Conservation (phyloP, 2,797 vertebrate genomes). For the Sebastes steindachneri region DNA sequence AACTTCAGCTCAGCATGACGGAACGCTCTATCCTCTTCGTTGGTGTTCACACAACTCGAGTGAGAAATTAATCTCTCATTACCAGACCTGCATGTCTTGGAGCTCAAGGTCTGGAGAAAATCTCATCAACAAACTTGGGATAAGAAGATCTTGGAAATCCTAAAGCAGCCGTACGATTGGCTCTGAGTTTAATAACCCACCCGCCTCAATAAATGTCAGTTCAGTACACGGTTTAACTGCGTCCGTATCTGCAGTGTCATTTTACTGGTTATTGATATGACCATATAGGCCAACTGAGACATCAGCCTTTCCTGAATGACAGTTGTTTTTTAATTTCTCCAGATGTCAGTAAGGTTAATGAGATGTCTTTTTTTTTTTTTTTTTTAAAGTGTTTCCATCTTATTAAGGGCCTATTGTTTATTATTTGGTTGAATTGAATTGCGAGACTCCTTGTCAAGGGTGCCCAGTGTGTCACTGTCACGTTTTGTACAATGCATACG, state of each 20-base stretch:
- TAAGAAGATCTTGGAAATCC: slow-evolving; percentile 39
- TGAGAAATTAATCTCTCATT: slow-evolving; percentile 44
- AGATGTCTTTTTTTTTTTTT: neutral
- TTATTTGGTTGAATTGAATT: neutral
- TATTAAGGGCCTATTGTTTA: neutral
- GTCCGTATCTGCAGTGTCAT: neutral
- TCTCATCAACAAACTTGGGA: slow-evolving; percentile 32
- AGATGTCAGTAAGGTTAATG: neutral
- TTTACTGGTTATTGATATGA: neutral
- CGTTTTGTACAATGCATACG: no score
- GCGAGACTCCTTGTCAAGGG: neutral
- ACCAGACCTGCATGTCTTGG: slow-evolving; percentile 7
- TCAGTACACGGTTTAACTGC: neutral
- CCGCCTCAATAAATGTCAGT: neutral
- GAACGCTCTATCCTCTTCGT: neutral
- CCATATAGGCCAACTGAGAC: neutral
- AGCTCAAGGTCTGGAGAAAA: slow-evolving; percentile 25
- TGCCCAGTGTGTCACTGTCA: no score
- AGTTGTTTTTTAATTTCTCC: neutral
- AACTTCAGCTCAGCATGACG: slow-evolving; percentile 16
- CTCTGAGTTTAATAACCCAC: neutral
- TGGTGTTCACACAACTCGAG: slow-evolving; percentile 2
- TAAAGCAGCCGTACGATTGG: neutral
- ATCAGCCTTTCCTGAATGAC: neutral
- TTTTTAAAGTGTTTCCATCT: no score